Base-by-base conservation (phyloP, 2,888 invertebrate genomes). In the Drosophila picticornis region DNA sequence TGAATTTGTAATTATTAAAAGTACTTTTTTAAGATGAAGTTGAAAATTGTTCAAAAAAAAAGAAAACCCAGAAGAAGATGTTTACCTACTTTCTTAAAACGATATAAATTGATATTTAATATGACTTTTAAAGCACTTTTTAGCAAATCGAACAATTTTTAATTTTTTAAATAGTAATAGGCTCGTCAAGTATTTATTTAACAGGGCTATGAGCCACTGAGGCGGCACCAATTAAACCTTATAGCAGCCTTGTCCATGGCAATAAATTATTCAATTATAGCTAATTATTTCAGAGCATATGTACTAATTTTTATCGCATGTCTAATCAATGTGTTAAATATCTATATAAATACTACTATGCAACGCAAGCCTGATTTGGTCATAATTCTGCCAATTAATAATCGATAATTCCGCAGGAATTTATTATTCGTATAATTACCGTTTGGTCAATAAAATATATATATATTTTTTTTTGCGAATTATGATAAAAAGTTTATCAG, bases 141-240 rank as follows among this genome's bases (percentile, higher is more conserved):
- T 27, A 4, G 16, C 13, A 36, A 25, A 40, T 38, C 31, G 2
- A 19, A 56, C 40, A 38, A n/a, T 70, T 43, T 32, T 36, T 22
- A 34, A 34, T 53, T 50, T 19, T 40, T 52, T 2, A 55, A 22
- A 5, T 72, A 13, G 25, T n/a, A 25, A n/a, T 60, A 36, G 36
- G n/a, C 22, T 40, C 22, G 51, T 31, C 43, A 43, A 51, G 19
- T 27, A 36, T 27, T 36, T 52, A 32, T 36, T 48, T 29, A 13
- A 5, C 57, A 66, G 25, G 46, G 46, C 46, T 50, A 19, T 43
- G 50, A 36, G 31, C 48, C 57, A 69, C n/a, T 85, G 77, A 77
- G 66, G 87, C 87, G 81, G 59, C 50, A n/a, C 66, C 57, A 86
- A 86, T 86, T 80, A 77, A 51, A 57, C 25, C 34, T 9, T 46